Percentiles rank a stretch among this genome's conserved stretches.
phyloP scores from a whole-genome alignment of 2,888 invertebrate genomes.

The Nomada flava region DNA sequence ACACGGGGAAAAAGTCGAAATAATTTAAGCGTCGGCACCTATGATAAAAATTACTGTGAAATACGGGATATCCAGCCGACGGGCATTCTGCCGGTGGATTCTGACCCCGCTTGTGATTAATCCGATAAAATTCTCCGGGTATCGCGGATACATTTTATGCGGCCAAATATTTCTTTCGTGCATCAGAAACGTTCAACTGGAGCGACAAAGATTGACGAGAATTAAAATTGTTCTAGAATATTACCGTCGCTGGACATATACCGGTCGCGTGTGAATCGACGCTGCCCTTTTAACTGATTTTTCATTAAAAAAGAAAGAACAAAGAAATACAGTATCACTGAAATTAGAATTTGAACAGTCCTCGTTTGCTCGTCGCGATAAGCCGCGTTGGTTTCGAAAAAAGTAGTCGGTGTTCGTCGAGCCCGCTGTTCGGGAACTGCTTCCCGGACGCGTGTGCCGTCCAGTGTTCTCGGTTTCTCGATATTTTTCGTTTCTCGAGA shows the following conservation, averaged over 20 bases:
- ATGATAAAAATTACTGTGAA: constrained; percentile 63
- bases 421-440: constrained; percentile 17
- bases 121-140: constrained; percentile 43
- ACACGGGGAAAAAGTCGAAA: constrained; percentile 40
- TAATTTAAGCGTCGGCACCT: constrained; percentile 59
- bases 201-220: constrained; percentile 15
- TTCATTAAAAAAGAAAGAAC: too few species aligned
- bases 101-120: constrained; percentile 43
- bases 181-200: background rate
- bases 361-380: constrained; percentile 62
- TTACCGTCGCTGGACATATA: background rate
- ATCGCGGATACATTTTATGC: constrained; percentile 9
- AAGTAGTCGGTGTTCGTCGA: constrained; percentile 29
- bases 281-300: too few species aligned
- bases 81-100: constrained; percentile 7
- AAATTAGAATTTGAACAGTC: constrained; percentile 51
- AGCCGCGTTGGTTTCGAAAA: constrained; percentile 50
- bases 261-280: background rate
- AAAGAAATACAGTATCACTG: too few species aligned
- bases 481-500: too few species aligned
- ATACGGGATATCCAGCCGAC: constrained; percentile 29
- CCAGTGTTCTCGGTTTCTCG: too few species aligned
- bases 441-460: constrained; percentile 32
- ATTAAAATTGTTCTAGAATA: background rate
- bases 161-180: constrained; percentile 20